phyloP scores from a whole-genome alignment of 2,797 vertebrate genomes.

The Malurus splendens region DNA sequence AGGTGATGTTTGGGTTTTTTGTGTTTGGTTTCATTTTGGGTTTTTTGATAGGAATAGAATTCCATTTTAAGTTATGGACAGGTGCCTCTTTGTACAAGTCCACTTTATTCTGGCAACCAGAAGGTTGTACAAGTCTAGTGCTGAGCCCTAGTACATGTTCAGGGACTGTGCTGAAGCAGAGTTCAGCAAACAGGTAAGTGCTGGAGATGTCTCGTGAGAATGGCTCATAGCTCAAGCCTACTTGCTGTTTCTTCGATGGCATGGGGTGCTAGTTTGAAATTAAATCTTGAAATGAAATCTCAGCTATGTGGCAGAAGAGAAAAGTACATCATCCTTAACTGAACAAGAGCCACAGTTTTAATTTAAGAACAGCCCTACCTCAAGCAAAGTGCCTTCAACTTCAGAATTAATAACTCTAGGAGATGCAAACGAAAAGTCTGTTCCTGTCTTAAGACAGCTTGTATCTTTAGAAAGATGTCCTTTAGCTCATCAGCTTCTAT shows the following conservation, averaged over 20 bases:
- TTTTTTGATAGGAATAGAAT: neutral
- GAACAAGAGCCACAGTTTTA: neutral
- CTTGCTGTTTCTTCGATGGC: neutral
- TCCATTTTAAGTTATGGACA: neutral
- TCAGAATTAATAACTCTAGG: neutral
- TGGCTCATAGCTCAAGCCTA: neutral
- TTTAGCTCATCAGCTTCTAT: neutral
- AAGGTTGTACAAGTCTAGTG: neutral
- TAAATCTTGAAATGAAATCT: neutral
- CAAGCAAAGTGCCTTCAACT: neutral
- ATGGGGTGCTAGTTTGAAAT: neutral
- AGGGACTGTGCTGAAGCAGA: neutral
- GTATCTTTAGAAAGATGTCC: neutral
- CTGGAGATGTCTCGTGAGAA: neutral
- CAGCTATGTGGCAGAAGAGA: neutral
- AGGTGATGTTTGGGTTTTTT: neutral
- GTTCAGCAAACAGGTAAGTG: neutral
- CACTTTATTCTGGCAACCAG: neutral
- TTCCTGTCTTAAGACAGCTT: neutral
- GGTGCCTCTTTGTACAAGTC: accelerated
- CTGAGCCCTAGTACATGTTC: neutral
- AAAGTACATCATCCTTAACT: neutral
- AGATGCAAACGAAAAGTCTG: neutral
- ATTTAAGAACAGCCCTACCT: neutral
- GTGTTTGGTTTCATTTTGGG: accelerated